Conservation (phyloP, 1,140 invertebrate genomes). For the Calephelis nemesis region DNA sequence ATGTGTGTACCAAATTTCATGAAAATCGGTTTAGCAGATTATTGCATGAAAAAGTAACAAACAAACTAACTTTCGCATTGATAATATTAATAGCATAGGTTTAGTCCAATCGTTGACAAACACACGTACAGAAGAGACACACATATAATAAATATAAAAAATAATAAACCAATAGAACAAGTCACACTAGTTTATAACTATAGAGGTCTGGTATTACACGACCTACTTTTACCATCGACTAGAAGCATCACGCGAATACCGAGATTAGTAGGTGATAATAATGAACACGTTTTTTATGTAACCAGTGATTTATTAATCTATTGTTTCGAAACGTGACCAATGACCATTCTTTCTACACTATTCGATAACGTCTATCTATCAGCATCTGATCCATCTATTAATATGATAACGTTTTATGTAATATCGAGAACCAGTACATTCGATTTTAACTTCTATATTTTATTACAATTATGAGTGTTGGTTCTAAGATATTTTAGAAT, state of each 20-base stretch:
- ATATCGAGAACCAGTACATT: slow-evolving; percentile 12
- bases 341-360: slow-evolving; percentile 1
- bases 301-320: slow-evolving; percentile 23
- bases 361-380: slow-evolving; percentile 13
- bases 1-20: too few species aligned
- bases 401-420: slow-evolving; percentile 22
- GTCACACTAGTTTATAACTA: not conserved
- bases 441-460: too few species aligned
- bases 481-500: too few species aligned
- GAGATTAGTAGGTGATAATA: slow-evolving; percentile 26
- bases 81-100: too few species aligned
- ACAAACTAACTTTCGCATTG: too few species aligned
- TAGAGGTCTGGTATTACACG: slow-evolving; percentile 3
- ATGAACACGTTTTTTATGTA: slow-evolving; percentile 26
- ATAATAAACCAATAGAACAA: too few species aligned
- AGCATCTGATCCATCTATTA: slow-evolving; percentile 10
- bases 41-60: not conserved
- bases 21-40: too few species aligned
- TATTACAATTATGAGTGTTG: too few species aligned
- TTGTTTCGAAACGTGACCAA: slow-evolving; percentile 22
- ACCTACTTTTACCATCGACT: slow-evolving; percentile 12
- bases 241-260: slow-evolving; percentile 24
- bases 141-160: too few species aligned
- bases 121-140: not conserved
- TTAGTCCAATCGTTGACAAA: too few species aligned